phyloP scores from a whole-genome alignment of 2,888 invertebrate genomes.

The Ichneumoninae sp. region DNA sequence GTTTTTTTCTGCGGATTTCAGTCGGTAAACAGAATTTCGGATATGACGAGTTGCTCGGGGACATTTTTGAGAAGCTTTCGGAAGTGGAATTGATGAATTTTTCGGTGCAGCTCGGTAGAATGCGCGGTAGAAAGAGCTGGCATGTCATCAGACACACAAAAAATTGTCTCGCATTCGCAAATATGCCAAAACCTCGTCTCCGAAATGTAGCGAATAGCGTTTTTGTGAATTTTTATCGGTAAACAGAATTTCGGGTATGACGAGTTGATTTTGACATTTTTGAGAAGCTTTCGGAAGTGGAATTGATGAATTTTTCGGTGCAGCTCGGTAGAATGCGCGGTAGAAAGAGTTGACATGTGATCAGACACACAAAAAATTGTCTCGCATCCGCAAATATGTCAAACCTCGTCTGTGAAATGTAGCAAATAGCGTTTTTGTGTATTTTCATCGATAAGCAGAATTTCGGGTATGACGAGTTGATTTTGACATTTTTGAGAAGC shows the following conservation, averaged over 20 bases:
- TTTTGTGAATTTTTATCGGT: slow-evolving; percentile 1
- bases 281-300: neutral
- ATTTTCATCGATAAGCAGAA: slow-evolving; percentile 36
- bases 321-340: neutral
- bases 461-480: too few species aligned
- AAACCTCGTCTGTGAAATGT: too few species aligned
- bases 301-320: neutral
- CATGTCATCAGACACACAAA: neutral
- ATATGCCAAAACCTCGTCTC: too few species aligned
- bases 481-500: neutral
- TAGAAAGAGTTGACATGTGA: too few species aligned
- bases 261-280: neutral
- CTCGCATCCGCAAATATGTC: too few species aligned
- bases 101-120: neutral
- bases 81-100: slow-evolving; percentile 10
- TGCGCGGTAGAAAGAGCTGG: neutral
- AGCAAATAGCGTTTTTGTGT: too few species aligned
- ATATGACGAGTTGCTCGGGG: neutral
- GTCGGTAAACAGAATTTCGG: slow-evolving; percentile 25
- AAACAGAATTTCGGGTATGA: too few species aligned
- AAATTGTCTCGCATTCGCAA: neutral
- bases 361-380: neutral
- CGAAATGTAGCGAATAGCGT: neutral
- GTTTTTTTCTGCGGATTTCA: slow-evolving; percentile 22
- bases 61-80: neutral